Percentiles rank a stretch among this genome's conserved stretches.
phyloP scores from a whole-genome alignment of 2,113 vertebrate species.

The Xiphorhynchus elegans region DNA sequence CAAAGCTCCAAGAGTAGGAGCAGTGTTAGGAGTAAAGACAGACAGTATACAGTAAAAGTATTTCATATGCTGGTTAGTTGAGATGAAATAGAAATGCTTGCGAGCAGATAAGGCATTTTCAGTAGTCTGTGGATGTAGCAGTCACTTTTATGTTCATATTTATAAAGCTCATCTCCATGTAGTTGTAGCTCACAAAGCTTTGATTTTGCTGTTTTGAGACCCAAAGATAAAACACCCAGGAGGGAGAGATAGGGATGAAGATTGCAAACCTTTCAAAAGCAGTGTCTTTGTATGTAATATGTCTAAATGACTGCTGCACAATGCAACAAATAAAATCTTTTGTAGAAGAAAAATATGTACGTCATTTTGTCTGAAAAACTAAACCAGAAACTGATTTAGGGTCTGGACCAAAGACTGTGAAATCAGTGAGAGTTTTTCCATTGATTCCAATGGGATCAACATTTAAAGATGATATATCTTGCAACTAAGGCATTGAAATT shows the following conservation, averaged over 20 bases:
- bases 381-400: background rate
- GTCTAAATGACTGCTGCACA: background rate
- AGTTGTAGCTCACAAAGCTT: conserved; percentile 18
- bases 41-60: background rate
- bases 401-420: background rate
- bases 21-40: background rate
- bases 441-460: background rate
- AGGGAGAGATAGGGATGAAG: background rate
- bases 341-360: background rate
- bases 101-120: background rate
- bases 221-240: background rate
- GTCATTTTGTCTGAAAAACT: background rate
- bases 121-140: background rate
- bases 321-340: background rate
- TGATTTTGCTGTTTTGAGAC: conserved; percentile 12
- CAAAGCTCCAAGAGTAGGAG: background rate
- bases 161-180: conserved; percentile 6
- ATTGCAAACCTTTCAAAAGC: background rate
- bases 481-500: background rate
- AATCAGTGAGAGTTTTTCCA: background rate
- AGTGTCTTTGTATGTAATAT: background rate
- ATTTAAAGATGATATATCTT: background rate
- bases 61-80: background rate
- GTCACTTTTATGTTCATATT: conserved; percentile 18
- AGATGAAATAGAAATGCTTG: conserved; percentile 1